Percentiles rank a stretch among this genome's conserved stretches.
phyloP scores from a whole-genome alignment of 2,888 invertebrate species.

The Folsomia manolachei region DNA sequence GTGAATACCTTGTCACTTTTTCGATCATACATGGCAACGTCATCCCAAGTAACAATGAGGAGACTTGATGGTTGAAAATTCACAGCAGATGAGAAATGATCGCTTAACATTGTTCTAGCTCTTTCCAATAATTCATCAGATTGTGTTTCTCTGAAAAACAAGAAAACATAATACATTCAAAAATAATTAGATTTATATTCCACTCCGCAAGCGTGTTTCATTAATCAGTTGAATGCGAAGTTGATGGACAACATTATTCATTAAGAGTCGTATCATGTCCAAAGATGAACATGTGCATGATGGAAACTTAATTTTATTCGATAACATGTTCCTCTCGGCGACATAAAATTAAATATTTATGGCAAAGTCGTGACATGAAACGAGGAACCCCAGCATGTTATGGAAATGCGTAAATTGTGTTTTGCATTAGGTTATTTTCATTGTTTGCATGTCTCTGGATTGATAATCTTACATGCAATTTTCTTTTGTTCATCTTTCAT shows the following conservation, averaged over 20 bases:
- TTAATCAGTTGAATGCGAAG: background rate
- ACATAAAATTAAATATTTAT: background rate
- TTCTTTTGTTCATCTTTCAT: too few relatives aligned
- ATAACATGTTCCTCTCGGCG: background rate
- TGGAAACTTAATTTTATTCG: background rate
- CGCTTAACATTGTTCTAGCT: constrained; percentile 69
- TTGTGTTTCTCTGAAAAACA: constrained; percentile 55
- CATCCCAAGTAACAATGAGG: constrained; percentile 86
- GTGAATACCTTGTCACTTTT: constrained; percentile 63
- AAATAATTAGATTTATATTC: background rate
- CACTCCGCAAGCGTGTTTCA: too few relatives aligned
- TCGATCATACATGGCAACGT: constrained; percentile 73
- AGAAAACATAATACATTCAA: background rate
- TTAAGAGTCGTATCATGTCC: too few relatives aligned
- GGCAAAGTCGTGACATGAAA: background rate
- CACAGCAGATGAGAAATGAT: constrained; percentile 68
- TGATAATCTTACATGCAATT: too few relatives aligned
- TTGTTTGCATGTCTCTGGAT: too few relatives aligned
- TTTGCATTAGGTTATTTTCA: too few relatives aligned
- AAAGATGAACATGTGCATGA: background rate
- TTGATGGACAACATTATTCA: background rate
- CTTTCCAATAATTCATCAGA: constrained; percentile 54
- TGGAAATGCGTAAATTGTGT: too few relatives aligned
- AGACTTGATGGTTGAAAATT: constrained; percentile 74
- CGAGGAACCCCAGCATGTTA: too few relatives aligned